phyloP scores from a whole-genome alignment of 2,797 vertebrate species.

The Passerculus sandwichensis region DNA sequence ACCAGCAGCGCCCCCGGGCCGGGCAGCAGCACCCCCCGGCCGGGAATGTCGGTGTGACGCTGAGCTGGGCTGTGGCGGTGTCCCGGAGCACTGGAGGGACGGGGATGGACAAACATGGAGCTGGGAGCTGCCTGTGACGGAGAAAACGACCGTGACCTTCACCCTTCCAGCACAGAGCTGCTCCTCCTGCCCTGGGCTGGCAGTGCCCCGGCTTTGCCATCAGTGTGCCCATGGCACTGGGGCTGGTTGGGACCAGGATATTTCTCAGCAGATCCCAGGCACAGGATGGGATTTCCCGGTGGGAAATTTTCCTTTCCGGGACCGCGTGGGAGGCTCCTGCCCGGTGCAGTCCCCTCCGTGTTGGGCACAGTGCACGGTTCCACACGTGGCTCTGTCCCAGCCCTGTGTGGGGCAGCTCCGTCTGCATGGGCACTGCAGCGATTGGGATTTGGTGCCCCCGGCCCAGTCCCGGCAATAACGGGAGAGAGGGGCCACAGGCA shows the following conservation, averaged over 20 bases:
- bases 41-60: rapidly evolving
- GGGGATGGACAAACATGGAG: not conserved
- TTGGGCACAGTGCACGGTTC: not conserved
- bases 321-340: not conserved
- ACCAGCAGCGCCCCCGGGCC: rapidly evolving
- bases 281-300: rapidly evolving
- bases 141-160: not conserved
- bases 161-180: not conserved
- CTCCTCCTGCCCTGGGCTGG: not conserved
- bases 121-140: not conserved
- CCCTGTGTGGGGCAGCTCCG: rapidly evolving
- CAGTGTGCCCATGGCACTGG: rapidly evolving
- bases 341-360: rapidly evolving
- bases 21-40: not conserved
- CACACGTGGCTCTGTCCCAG: not conserved
- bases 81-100: not conserved
- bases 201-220: not conserved
- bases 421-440: rapidly evolving
- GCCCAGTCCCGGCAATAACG: rapidly evolving
- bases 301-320: not conserved
- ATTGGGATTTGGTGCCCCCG: not conserved
- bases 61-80: rapidly evolving
- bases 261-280: not conserved
- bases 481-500: rapidly evolving
- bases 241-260: not conserved